Evolutionary conservation across 2,797 vertebrate species (phyloP).

Genomic region (Amphiprion clarkii): DNA sequence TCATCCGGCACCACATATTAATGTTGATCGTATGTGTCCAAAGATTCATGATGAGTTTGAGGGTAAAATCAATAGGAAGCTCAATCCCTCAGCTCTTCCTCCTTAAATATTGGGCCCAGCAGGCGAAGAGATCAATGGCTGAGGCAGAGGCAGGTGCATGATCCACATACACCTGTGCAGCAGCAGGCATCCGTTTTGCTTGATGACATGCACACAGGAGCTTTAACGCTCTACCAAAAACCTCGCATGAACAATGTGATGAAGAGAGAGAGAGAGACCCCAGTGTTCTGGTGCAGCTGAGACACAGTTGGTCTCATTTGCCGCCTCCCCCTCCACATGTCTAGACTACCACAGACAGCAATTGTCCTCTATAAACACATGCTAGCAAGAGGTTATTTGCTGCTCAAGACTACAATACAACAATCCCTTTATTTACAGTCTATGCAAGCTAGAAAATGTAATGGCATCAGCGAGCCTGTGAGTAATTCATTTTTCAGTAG

Average conservation of each 20-base stretch:
- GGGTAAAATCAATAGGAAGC: conserved; percentile 63
- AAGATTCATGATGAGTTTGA: conserved; percentile 62
- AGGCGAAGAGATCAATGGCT: conserved; percentile 67
- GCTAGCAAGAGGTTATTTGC: no score
- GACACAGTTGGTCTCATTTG: conserved; percentile 20
- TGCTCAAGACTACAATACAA: not conserved
- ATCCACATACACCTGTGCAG: conserved; percentile 74
- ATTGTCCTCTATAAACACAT: conserved; percentile 1
- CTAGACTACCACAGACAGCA: conserved; percentile 22
- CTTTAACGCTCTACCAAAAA: conserved; percentile 22
- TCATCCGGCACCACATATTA: conserved; percentile 51
- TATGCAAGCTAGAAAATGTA: not conserved
- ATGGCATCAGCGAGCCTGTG: not conserved
- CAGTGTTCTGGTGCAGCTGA: conserved; percentile 11
- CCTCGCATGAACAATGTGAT: conserved; percentile 11
- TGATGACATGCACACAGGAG: conserved; percentile 42
- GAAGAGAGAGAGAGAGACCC: not conserved
- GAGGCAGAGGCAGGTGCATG: conserved; percentile 59
- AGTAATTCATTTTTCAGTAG: no score
- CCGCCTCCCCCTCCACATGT: conserved; percentile 32
- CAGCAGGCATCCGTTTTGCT: conserved; percentile 62
- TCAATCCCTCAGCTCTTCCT: conserved; percentile 21
- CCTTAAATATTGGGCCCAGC: conserved; percentile 41
- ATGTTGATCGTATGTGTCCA: conserved; percentile 51
- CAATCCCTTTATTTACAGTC: conserved; percentile 7